Conservation (phyloP, 2,797 vertebrate genomes). For the Sebastes diploproa region DNA sequence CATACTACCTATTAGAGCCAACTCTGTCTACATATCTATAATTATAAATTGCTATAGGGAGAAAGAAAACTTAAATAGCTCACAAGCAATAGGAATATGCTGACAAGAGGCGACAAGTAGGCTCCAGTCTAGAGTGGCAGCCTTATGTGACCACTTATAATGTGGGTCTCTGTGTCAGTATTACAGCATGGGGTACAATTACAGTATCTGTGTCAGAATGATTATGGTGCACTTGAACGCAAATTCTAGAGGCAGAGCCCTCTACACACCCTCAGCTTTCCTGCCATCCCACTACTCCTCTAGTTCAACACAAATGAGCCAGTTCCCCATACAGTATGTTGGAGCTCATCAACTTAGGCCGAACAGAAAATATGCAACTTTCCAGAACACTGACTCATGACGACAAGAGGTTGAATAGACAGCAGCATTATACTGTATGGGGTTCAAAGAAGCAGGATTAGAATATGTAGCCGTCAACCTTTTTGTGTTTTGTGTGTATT, state of each 20-base stretch:
- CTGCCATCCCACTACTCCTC: neutral
- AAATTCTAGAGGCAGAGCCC: neutral
- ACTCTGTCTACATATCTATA: no score
- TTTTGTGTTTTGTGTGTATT: neutral
- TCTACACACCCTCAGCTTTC: neutral
- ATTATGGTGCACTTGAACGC: neutral
- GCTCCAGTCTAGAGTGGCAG: neutral
- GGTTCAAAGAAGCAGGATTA: neutral
- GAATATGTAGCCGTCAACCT: neutral
- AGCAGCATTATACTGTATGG: neutral
- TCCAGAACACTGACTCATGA: neutral
- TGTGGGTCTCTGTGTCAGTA: neutral
- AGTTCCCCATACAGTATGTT: neutral
- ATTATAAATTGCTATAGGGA: rapidly evolving
- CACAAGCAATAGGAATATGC: neutral
- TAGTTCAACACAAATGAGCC: neutral
- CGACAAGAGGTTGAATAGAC: neutral
- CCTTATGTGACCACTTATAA: neutral
- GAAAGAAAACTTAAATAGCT: rapidly evolving
- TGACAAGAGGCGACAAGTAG: neutral
- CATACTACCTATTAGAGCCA: no score
- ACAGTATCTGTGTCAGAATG: neutral
- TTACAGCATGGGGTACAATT: neutral
- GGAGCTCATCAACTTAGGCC: neutral
- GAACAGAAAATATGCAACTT: neutral